Conservation (phyloP, 2,113 vertebrate species). For the Rhabdomys dilectus region DNA sequence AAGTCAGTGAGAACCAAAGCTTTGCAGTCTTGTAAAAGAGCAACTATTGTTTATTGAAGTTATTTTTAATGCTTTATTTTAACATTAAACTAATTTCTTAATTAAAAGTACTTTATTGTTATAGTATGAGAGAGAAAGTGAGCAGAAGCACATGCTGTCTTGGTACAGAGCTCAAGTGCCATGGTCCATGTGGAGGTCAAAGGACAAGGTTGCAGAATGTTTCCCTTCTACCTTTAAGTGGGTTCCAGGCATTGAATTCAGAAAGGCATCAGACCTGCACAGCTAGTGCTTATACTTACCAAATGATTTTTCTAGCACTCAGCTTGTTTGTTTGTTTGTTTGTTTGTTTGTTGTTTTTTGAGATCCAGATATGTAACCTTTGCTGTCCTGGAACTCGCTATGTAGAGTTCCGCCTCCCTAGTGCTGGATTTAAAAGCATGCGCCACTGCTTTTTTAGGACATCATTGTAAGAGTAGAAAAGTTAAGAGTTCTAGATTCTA, state of each 20-base stretch:
- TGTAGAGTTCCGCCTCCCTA: background rate
- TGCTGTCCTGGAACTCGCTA: background rate
- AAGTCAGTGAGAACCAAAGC: slow-evolving; percentile 11
- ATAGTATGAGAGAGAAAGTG: background rate
- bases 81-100: background rate
- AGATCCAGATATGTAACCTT: background rate
- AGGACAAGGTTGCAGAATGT: background rate
- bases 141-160: background rate
- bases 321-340: background rate
- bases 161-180: background rate
- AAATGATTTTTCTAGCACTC: background rate
- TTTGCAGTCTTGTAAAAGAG: background rate
- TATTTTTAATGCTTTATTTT: background rate
- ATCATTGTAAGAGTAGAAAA: background rate
- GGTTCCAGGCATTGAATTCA: background rate
- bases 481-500: slow-evolving; percentile 9
- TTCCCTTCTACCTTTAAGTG: background rate
- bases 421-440: background rate
- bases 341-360: background rate
- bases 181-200: background rate
- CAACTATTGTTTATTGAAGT: slow-evolving; percentile 39
- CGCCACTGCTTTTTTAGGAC: background rate
- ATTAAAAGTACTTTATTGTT: background rate
- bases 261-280: background rate
- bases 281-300: background rate